phyloP scores from a whole-genome alignment of 1,140 invertebrate species.

The Lanistes nyassanus region DNA sequence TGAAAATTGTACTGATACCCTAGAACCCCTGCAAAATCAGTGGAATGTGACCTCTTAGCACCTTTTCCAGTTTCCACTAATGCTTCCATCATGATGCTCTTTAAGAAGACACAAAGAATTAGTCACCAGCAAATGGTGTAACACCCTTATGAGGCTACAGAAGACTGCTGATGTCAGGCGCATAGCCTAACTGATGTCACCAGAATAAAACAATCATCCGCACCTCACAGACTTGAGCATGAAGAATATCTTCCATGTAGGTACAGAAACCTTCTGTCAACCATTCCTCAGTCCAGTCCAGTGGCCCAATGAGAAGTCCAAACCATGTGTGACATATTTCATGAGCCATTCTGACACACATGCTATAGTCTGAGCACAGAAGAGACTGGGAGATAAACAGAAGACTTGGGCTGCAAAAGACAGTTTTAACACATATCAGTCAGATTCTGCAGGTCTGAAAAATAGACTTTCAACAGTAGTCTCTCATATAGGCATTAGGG shows the following conservation, averaged over 20 bases:
- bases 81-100: too few relatives aligned
- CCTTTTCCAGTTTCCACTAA: too few relatives aligned
- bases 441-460: background rate
- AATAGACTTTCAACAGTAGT: background rate
- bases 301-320: constrained; percentile 66
- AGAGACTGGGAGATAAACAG: constrained; percentile 67
- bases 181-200: too few relatives aligned
- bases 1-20: too few relatives aligned
- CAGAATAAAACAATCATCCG: too few relatives aligned
- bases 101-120: too few relatives aligned
- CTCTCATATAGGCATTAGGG: background rate
- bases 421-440: too few relatives aligned
- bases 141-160: too few relatives aligned
- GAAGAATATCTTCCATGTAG: constrained; percentile 66
- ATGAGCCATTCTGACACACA: constrained; percentile 63
- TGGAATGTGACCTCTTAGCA: too few relatives aligned
- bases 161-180: too few relatives aligned
- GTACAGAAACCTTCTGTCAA: constrained; percentile 69
- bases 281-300: constrained; percentile 70
- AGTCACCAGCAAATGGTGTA: too few relatives aligned
- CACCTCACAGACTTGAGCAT: constrained; percentile 46
- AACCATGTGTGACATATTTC: constrained; percentile 68
- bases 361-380: constrained; percentile 54
- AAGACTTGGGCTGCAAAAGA: constrained; percentile 62
- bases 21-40: too few relatives aligned